Evolutionary conservation across 1,140 invertebrate genomes (phyloP).

Genomic region (Atopsyche davidsoni): DNA sequence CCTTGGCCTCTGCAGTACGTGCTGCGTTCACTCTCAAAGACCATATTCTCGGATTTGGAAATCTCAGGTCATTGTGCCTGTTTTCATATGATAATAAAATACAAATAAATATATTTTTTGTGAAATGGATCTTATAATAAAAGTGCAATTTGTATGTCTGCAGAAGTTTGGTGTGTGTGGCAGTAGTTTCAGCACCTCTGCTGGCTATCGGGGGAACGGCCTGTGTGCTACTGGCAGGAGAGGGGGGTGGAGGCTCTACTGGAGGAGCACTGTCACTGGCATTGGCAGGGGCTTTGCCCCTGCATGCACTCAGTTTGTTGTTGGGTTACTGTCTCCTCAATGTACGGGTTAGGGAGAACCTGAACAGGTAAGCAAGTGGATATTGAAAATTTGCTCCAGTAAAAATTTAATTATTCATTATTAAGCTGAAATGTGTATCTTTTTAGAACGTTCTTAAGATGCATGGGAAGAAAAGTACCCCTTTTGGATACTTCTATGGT

Average conservation of each 20-base stretch:
- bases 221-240: conserved; percentile 49
- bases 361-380: conserved; percentile 44
- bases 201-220: conserved; percentile 65
- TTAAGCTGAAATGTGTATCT: conserved; percentile 16
- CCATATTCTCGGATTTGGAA: conserved; percentile 84
- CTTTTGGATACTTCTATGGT: conserved; percentile 67
- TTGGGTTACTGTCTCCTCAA: conserved; percentile 82
- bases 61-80: no score
- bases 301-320: conserved; percentile 71
- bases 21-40: conserved; percentile 89
- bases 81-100: not conserved
- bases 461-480: conserved; percentile 80
- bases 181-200: conserved; percentile 66
- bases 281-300: conserved; percentile 62
- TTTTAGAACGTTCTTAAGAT: conserved; percentile 67
- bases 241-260: conserved; percentile 68
- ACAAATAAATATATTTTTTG: conserved; percentile 8
- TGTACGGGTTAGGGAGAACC: conserved; percentile 64
- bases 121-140: not conserved
- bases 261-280: conserved; percentile 61
- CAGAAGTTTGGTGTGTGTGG: conserved; percentile 70
- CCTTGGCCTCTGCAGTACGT: conserved; percentile 76
- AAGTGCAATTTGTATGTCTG: conserved; percentile 31
- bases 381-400: not conserved
- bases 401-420: conserved; percentile 2